Conservation (phyloP, 2,797 vertebrate species). For the Scolopax bukidnonensis region DNA sequence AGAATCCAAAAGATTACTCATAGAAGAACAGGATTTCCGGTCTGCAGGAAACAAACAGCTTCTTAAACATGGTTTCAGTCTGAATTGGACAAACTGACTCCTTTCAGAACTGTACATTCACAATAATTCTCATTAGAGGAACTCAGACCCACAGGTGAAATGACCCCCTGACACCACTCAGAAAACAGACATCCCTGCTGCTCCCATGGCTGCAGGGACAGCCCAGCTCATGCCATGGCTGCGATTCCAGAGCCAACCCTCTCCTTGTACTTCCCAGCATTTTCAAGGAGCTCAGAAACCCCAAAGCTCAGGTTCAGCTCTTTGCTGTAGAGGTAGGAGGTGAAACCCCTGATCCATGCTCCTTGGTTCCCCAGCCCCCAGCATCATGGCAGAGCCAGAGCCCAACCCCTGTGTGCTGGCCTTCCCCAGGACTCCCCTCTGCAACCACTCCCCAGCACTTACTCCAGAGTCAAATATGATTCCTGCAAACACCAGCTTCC, state of each 20-base stretch:
- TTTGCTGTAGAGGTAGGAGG: neutral
- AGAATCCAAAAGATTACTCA: neutral
- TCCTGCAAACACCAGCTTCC: neutral
- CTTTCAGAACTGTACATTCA: neutral
- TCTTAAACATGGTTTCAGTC: neutral
- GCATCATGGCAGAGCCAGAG: neutral
- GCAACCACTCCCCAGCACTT: neutral
- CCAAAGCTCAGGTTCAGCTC: neutral
- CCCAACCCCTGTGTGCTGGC: fast-evolving
- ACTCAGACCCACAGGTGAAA: neutral
- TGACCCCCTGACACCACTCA: neutral
- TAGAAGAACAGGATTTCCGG: conserved; percentile 7
- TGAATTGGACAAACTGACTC: neutral
- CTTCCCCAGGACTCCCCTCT: neutral
- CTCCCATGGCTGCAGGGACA: neutral
- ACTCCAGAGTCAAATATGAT: neutral
- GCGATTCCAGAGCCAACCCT: neutral
- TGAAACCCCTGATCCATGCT: neutral
- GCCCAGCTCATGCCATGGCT: neutral
- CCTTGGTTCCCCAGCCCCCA: neutral
- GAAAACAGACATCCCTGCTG: neutral
- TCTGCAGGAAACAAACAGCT: conserved; percentile 19
- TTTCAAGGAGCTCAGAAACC: neutral
- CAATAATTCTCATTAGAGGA: neutral
- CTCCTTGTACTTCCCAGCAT: neutral